Evolutionary conservation across 2,797 vertebrate genomes (phyloP), one percentile per base, ranked within the genome.

Genomic region (Danio choprae): DNA sequence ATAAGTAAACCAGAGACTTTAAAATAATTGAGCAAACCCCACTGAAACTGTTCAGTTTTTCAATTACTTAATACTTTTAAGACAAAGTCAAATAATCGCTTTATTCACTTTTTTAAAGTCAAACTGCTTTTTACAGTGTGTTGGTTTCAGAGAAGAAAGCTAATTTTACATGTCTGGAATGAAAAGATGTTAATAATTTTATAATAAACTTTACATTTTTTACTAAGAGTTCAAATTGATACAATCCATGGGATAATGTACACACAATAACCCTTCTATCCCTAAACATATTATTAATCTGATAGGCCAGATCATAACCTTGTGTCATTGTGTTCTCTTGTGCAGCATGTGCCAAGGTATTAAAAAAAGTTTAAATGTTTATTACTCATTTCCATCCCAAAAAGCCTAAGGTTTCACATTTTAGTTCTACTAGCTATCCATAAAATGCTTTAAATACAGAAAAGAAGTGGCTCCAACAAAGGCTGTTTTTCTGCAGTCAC

Each of bases 381-480:
- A 62, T 5, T 38, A 74, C 46, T 12, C 7, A 53, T 18, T 6
- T 50, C 5, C 4, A 48, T 62, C 60, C 6, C 38, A 16, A 48
- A 62, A 18, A 7, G 44, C 7, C 4, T 18, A 40, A 7, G 6
- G n/a, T 9, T 8, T 8, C 29, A 44, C 18, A 43, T 40, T 10
- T 40, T 43, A n/a, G 48, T 18, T 53, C 15, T 36, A 44, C 44
- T 8, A 38, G 29, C 29, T 15, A 16, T 41, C 1, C 29, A 77
- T 82, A 11, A 81, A 83, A 84, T 10, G 72, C 73, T 73, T 63
- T 74, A 59, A 38, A 20, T 20, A 62, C 36, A 74, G 78, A 88
- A 83, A 89, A 91, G 86, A 86, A 87, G 83, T 87, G 84, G 87
- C 74, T 78, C 69, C 65, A 83, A 78, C 55, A 75, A 74, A 58